Evolutionary conservation across 2,888 invertebrate species (phyloP), one percentile per base, ranked within the genome.

Genomic region (Alentia gelatinosa): DNA sequence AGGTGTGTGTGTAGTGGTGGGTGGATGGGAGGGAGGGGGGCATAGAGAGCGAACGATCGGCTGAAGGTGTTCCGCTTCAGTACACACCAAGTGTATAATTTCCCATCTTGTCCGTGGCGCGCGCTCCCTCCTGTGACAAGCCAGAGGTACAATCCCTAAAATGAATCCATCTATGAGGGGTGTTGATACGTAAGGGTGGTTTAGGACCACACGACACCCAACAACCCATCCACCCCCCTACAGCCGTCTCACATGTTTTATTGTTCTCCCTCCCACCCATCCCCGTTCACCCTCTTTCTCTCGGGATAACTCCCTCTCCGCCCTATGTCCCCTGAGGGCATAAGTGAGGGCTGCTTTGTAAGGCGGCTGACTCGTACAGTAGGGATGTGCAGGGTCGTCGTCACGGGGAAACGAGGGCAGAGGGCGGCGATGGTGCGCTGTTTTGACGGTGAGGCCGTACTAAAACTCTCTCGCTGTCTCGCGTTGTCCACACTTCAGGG

Each of bases 401-500:
- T 26, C 30, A 26, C 33, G 15, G 30, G 74, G 74, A 33, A 74
- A 74, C 7, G 26, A 33, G 74, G 74, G 74, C 74, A 74, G 30
- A 33, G 74, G 74, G 74, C 74, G 26, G 26, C 74, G 26, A 33
- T 3, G 74, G 30, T 33, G 33, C 12, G 74, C 15, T 30, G 74
- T 26, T 33, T 33, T n/a, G 74, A 26, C 47, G 33, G 30, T 74
- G 33, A 74, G 30, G 33, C 12, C 30, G 74, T 33, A 74, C 9
- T 9, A 9, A 47, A 47, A 12, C 9, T 15, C n/a, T 33, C 74
- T 33, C 74, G 3, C 33, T 33, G n/a, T 26, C 74, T 74, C 30
- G n/a, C 30, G 74, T 74, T 74, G n/a, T 74, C 74, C 26, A 74
- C 74, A 74, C 74, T 74, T 33, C 74, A 33, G 74, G 33, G 74